Percentiles rank a stretch among this genome's conserved stretches.
These are phyloP conservation scores for Nematostella vectensis DNA, from an alignment of 92 coral and sea anemone species.

Conservation along the genomic window DNA sequence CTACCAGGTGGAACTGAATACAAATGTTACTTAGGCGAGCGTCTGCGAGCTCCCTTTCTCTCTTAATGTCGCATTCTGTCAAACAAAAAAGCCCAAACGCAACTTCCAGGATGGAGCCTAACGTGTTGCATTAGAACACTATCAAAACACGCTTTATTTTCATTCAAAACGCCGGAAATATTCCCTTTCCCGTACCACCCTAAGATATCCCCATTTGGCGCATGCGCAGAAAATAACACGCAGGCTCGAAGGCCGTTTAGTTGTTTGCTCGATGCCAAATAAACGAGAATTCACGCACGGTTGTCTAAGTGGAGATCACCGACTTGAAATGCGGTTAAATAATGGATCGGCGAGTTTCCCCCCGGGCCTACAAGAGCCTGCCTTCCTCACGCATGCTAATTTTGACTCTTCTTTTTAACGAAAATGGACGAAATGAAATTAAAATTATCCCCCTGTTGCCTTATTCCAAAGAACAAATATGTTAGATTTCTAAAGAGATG, in stretches of 20 bases:
- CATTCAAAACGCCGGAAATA: slow-evolving; percentile 10
- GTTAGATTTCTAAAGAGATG: slow-evolving; percentile 21
- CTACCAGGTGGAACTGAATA: slow-evolving; percentile 59
- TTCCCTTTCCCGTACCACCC: slow-evolving; percentile 6
- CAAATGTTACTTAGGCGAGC: slow-evolving; percentile 79
- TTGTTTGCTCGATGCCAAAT: slow-evolving; percentile 9
- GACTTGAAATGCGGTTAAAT: slow-evolving; percentile 6
- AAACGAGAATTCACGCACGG: slow-evolving; percentile 17
- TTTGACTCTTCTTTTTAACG: slow-evolving; percentile 33
- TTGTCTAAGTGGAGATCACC: slow-evolving; percentile 2
- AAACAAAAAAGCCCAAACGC: slow-evolving; percentile 30
- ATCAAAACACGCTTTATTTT: slow-evolving; percentile 20
- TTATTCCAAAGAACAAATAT: slow-evolving; percentile 3
- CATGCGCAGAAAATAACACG: slow-evolving; percentile 65
- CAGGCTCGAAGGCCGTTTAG: neutral
- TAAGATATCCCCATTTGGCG: slow-evolving; percentile 27
- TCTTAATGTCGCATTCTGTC: slow-evolving; percentile 14
- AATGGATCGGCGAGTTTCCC: neutral
- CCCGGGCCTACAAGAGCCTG: neutral
- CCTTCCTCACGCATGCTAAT: slow-evolving; percentile 35
- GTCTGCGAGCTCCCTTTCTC: too few species aligned
- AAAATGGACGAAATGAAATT: slow-evolving; percentile 74
- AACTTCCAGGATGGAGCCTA: too few species aligned
- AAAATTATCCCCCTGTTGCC: slow-evolving; percentile 13
- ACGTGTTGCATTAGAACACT: slow-evolving; percentile 26